These are phyloP conservation scores for Chunga burmeisteri DNA, from an alignment of 2,113 vertebrate genomes.

Conservation along the genomic window DNA sequence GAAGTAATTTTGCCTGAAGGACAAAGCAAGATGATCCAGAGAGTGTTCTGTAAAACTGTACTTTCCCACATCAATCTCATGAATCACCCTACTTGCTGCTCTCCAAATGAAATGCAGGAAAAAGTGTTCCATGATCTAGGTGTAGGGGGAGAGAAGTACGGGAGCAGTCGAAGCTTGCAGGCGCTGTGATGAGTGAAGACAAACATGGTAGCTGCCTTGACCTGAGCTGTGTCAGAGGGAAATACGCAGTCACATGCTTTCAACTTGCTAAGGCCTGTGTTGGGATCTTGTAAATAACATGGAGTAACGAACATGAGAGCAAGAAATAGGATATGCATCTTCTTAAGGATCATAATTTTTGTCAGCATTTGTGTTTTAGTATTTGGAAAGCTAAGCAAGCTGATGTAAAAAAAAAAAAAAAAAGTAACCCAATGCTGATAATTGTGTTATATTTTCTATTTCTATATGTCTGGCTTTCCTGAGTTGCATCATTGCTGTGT, in stretches of 20 bases:
- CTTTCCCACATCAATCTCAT: neutral
- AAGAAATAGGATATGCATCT: neutral
- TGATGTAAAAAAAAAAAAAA: neutral
- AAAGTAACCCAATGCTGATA: neutral
- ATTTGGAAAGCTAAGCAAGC: neutral
- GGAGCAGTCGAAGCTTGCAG: neutral
- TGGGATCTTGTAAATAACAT: neutral
- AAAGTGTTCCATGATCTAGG: neutral
- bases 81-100: neutral
- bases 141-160: neutral
- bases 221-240: neutral
- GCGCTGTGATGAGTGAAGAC: neutral
- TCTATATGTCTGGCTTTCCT: neutral
- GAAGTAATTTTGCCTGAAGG: slow-evolving; percentile 17
- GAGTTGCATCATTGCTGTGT: neutral
- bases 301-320: neutral
- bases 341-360: neutral
- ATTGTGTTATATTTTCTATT: neutral
- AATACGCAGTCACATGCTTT: fast-evolving
- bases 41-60: neutral
- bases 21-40: neutral
- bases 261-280: neutral
- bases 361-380: neutral
- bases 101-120: neutral
- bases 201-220: neutral